These are phyloP conservation scores for Chlorocebus sabaeus DNA, from an alignment of 2,113 vertebrate species.

Conservation along the genomic window DNA sequence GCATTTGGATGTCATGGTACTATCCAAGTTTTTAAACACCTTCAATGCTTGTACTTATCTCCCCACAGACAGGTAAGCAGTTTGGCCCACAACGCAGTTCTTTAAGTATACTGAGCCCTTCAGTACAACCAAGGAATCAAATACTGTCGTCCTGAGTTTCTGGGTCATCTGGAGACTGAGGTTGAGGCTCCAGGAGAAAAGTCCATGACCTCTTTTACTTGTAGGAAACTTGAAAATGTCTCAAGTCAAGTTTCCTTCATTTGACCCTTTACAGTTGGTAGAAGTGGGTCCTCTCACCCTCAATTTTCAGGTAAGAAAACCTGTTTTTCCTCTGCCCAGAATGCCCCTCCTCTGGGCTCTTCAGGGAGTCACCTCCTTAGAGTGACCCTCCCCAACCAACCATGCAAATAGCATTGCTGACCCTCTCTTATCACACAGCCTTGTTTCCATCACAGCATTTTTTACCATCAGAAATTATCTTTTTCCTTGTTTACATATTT, in stretches of 20 bases:
- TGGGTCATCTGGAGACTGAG: background rate
- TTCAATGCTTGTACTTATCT: background rate
- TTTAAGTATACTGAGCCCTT: background rate
- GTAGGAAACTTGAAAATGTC: background rate
- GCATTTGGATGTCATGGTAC: background rate
- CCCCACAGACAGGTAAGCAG: background rate
- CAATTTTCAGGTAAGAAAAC: background rate
- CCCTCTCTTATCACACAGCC: background rate
- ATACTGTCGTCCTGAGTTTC: background rate
- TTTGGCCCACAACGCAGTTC: rapidly evolving
- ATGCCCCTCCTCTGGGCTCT: background rate
- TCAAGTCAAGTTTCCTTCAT: background rate
- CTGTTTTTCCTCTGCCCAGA: background rate
- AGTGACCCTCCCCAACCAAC: background rate
- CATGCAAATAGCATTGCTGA: background rate
- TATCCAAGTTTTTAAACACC: background rate
- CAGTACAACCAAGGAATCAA: background rate
- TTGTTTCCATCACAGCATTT: background rate
- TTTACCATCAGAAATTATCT: background rate
- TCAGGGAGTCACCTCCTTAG: background rate
- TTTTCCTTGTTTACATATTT: background rate
- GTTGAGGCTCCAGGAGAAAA: background rate
- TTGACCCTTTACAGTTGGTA: background rate
- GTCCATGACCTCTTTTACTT: background rate
- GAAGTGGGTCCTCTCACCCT: background rate